Percentiles rank a stretch among this genome's conserved stretches.
These are phyloP conservation scores for Pluvianellus socialis DNA, from an alignment of 2,113 vertebrate species.

Conservation along the genomic window DNA sequence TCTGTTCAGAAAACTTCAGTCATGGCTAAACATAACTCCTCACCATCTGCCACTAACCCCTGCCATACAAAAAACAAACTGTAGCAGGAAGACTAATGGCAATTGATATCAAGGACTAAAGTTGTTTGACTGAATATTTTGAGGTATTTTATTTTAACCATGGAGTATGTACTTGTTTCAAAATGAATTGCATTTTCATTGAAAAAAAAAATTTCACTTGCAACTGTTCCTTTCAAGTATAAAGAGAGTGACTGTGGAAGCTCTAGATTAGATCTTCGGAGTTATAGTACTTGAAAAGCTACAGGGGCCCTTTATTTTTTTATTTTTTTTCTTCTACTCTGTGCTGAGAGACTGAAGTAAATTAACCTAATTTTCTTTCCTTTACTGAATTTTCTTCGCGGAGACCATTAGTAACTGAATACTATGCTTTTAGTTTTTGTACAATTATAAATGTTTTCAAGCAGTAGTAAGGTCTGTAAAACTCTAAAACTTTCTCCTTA, in stretches of 20 bases:
- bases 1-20: neutral
- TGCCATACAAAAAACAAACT: neutral
- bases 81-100: neutral
- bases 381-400: neutral
- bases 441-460: neutral
- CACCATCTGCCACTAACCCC: neutral
- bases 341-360: neutral
- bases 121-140: neutral
- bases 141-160: neutral
- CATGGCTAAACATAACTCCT: neutral
- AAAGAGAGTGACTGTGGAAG: neutral
- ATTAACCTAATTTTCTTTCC: neutral
- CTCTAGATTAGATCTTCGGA: neutral
- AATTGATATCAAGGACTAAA: neutral
- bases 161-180: neutral
- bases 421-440: neutral
- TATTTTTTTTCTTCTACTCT: neutral
- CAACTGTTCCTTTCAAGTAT: neutral
- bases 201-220: neutral
- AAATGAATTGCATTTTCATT: neutral
- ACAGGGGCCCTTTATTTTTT: neutral
- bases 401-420: neutral
- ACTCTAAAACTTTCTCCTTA: neutral
- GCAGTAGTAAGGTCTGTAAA: neutral
- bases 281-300: neutral